Evolutionary conservation across 2,888 invertebrate genomes (phyloP).

Genomic region (Dorcus hopei): DNA sequence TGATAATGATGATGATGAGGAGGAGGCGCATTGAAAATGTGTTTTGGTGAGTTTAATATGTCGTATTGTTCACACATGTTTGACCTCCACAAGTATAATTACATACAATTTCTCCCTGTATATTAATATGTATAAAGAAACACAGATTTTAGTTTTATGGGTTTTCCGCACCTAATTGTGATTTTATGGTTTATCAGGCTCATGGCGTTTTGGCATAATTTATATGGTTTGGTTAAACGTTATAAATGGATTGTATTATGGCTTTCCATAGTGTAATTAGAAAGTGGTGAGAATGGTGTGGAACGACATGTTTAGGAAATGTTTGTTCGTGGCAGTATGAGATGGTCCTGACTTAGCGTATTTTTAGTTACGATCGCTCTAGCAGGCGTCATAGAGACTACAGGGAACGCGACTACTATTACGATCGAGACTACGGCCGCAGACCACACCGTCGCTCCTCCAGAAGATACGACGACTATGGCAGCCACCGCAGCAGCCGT

Average conservation of each 20-base stretch:
- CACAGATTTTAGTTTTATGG: conserved; percentile 3
- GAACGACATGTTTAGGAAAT: conserved; percentile 24
- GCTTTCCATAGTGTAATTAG: conserved; percentile 34
- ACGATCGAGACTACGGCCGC: conserved; percentile 40
- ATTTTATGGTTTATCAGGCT: conserved; percentile 53
- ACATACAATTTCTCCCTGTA: conserved; percentile 1
- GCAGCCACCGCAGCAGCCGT: conserved; percentile 35
- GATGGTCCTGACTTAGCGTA: conserved; percentile 37
- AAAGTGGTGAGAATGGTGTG: conserved; percentile 35
- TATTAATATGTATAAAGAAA: conserved; percentile 4
- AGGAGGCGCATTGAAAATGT: background rate
- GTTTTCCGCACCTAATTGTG: conserved; percentile 37
- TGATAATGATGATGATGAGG: background rate
- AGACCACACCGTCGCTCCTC: conserved; percentile 37
- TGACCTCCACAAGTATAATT: conserved; percentile 4
- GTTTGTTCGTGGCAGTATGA: conserved; percentile 21
- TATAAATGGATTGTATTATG: conserved; percentile 47
- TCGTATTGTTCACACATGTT: conserved; percentile 2
- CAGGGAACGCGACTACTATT: conserved; percentile 42
- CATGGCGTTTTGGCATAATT: conserved; percentile 47
- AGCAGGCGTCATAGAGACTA: conserved; percentile 35
- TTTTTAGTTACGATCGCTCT: conserved; percentile 43
- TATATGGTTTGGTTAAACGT: conserved; percentile 50
- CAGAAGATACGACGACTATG: conserved; percentile 40
- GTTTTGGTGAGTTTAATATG: background rate